Base-by-base conservation (phyloP, 2,888 invertebrate species). In the Meloe dianella region DNA sequence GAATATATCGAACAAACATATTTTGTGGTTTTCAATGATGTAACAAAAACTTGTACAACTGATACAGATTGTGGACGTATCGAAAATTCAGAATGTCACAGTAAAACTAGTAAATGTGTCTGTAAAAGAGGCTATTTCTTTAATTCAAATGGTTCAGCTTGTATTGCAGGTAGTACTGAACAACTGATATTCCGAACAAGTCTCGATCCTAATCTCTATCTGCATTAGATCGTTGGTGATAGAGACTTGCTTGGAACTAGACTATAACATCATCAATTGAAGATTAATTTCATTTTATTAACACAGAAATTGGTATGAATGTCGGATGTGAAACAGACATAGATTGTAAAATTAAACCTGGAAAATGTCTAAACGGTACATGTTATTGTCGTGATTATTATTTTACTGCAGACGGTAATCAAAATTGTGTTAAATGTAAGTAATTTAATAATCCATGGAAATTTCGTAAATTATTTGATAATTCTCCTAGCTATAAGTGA, bases 301-400 rank as follows among this genome's bases (percentile, higher is more conserved):
- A 73, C 17, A 64, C 76, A n/a, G 78, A 78, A 66, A 60, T 78
- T 27, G 78, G 78, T 0, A 68, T 78, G 60, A 60, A 67, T 29
- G 22, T 24, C 8, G 30, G 24, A 27, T 71, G 73, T 56, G 56
- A 29, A 27, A 62, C 59, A 8, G 69, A 68, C 54, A 62, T 20
- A 7, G 73, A 75, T 41, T 78, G 78, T 66, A 60, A 66, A 12
- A 73, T 78, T 8, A 75, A 73, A 69, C 76, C 78, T 41, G 73
- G 73, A 22, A 69, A 70, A 62, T 57, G 71, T 8, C 54, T 65
- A 4, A 66, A 73, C 29, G 68, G 71, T 9, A 60, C 69, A 20
- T 78, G 78, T 60, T 76, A 72, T 63, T 78, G 78, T 60, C 73
- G 69, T 54, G 66, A 73, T 47, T 78, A 76, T 60, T 78, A 77